Evolutionary conservation across 2,888 invertebrate genomes (phyloP), one percentile per base, ranked within the genome.

Genomic region (Chymomyza amoena): DNA sequence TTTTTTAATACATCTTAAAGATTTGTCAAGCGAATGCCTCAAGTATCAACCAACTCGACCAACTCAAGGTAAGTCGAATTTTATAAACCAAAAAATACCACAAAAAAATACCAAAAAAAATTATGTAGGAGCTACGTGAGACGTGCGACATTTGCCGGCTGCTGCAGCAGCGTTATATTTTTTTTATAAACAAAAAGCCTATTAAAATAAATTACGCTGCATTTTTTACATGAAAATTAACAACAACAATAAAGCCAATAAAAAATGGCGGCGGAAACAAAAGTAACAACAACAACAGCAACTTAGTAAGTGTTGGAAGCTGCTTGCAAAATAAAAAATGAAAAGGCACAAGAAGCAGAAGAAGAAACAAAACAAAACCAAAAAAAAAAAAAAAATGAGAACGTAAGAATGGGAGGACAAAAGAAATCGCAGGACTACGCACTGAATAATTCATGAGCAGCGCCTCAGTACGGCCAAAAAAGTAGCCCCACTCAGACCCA

Each of bases 401-500:
- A 76, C 52, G 65, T 45, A 57, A 16, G 64, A 54, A 61, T 52
- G 45, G n/a, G 16, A 65, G 4, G 45, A 77, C 70, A 68, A 77
- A 62, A 67, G 70, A 71, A 78, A 73, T 78, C 78, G 73, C 69
- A 76, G 72, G 78, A 75, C 78, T 64, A 83, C 76, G 83, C 79
- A 83, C 81, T 84, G 85, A 85, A 84, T 85, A 78, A 84, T 84
- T 84, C 83, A 84, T 84, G 85, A 85, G 74, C 73, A 73, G 75
- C 75, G 73, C 69, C 69, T 45, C 72, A 70, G 32, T 62, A 66
- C 68, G 70, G 59, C 61, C 68, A 32, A 54, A 54, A 28, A 15
- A 16, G 56, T 2, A 7, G 20, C 56, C 36, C 2, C 51, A 15
- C 50, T n/a, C 18, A 52, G 56, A 16, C 64, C 64, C 56, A 56